Percentiles rank a stretch among this genome's conserved stretches.
Evolutionary conservation across 35 echinoderm and acorn worm species (phyloP).

Genomic region (Ophiothrix spiculata): DNA sequence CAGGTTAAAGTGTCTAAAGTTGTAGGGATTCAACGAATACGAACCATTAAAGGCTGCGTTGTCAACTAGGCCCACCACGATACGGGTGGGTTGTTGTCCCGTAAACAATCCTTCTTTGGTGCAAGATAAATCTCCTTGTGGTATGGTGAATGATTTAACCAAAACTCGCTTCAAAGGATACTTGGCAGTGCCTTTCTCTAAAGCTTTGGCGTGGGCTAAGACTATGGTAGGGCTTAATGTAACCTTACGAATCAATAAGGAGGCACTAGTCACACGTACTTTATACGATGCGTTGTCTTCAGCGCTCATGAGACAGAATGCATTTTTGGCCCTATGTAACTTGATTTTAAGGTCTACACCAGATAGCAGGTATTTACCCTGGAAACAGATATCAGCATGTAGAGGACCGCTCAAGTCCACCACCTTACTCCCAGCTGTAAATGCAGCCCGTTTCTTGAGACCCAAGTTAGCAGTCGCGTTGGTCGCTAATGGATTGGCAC

Average conservation of each 20-base stretch:
- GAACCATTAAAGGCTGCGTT: conserved; percentile 1
- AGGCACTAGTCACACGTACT: conserved; percentile 11
- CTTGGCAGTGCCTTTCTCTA: conserved; percentile 36
- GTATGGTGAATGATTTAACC: neutral
- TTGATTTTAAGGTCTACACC: conserved; percentile 37
- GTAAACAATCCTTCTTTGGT: neutral
- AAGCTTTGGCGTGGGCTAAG: conserved; percentile 37
- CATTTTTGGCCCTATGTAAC: conserved; percentile 9
- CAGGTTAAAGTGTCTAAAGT: neutral
- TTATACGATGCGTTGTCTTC: conserved; percentile 11
- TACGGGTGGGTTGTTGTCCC: neutral
- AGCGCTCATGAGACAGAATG: conserved; percentile 13
- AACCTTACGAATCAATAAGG: neutral
- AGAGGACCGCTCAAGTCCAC: conserved; percentile 32
- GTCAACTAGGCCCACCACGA: neutral
- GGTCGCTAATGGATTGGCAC: neutral
- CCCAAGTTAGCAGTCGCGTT: conserved; percentile 11
- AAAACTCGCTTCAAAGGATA: neutral
- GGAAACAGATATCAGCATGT: conserved; percentile 27
- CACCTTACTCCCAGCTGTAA: conserved; percentile 11
- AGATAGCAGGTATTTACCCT: conserved; percentile 36
- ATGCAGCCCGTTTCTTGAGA: neutral
- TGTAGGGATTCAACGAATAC: neutral
- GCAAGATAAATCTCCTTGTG: neutral
- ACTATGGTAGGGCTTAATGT: conserved; percentile 9